Evolutionary conservation across 2,113 vertebrate species (phyloP).

Genomic region (Microcebus griseorufus): DNA sequence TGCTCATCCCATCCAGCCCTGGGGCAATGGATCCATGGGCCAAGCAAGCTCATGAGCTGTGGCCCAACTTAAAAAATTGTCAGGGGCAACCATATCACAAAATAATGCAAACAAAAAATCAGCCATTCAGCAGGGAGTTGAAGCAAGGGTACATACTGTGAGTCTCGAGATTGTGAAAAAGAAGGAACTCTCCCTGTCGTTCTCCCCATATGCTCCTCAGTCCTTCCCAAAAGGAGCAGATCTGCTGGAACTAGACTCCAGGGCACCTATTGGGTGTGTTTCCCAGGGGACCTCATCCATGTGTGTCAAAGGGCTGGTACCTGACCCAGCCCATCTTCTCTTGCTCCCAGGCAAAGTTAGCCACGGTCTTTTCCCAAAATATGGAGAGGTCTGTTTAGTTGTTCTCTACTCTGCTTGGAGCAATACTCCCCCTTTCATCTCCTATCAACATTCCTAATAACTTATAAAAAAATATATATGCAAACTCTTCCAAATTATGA

Average conservation of each 20-base stretch:
- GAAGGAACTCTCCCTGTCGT: not conserved
- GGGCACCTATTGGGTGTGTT: accelerated
- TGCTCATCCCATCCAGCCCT: not conserved
- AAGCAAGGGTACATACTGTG: not conserved
- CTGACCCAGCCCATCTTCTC: not conserved
- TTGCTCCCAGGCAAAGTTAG: not conserved
- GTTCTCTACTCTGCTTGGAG: not conserved
- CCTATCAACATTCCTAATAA: not conserved
- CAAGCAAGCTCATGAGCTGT: not conserved
- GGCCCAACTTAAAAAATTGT: not conserved
- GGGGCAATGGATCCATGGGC: not conserved
- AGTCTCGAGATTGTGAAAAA: not conserved
- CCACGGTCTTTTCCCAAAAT: not conserved
- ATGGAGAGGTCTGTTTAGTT: accelerated
- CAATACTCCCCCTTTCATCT: not conserved
- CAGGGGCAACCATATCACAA: not conserved
- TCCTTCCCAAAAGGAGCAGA: not conserved
- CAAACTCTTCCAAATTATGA: not conserved
- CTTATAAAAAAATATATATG: not conserved
- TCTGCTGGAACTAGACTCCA: not conserved
- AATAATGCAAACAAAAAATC: not conserved
- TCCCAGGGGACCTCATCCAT: not conserved
- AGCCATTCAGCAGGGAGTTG: not conserved
- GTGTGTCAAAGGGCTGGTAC: not conserved
- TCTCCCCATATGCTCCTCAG: not conserved